Percentiles rank a stretch among this genome's conserved stretches.
These are phyloP conservation scores for Garra rufa DNA, from an alignment of 2,113 vertebrate species.

Conservation along the genomic window DNA sequence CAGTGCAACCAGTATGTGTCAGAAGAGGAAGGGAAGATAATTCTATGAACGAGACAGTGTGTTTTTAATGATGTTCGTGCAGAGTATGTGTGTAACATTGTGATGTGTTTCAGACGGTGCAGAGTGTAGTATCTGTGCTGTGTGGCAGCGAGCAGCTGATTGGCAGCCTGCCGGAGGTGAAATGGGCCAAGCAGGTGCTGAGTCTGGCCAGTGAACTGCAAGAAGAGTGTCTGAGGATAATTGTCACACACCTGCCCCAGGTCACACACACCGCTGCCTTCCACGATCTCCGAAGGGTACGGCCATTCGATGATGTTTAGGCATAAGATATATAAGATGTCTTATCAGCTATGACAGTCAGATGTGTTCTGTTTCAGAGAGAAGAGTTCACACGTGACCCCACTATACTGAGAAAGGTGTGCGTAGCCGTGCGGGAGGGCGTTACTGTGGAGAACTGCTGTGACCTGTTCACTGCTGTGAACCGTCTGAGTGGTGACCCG, in stretches of 20 bases:
- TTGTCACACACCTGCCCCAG: slow-evolving; percentile 81
- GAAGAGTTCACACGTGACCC: slow-evolving; percentile 90
- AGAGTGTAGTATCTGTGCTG: slow-evolving; percentile 83
- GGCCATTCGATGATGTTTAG: background rate
- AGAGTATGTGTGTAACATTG: background rate
- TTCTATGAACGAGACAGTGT: slow-evolving; percentile 1
- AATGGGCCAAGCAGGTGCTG: slow-evolving; percentile 86
- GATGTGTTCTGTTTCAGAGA: slow-evolving; percentile 74
- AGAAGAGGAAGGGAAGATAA: background rate
- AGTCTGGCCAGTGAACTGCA: slow-evolving; percentile 82
- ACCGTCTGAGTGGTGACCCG: slow-evolving; percentile 69
- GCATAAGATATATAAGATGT: background rate
- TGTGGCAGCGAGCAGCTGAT: slow-evolving; percentile 87
- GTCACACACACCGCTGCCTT: slow-evolving; percentile 83
- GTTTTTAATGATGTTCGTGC: background rate
- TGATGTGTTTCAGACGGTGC: slow-evolving; percentile 77
- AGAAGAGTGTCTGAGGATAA: slow-evolving; percentile 82
- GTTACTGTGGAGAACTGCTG: slow-evolving; percentile 90
- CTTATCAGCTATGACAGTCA: slow-evolving; percentile 25
- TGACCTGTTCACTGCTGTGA: slow-evolving; percentile 82
- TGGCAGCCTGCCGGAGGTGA: slow-evolving; percentile 87
- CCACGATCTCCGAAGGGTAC: slow-evolving; percentile 84
- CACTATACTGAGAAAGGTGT: slow-evolving; percentile 86
- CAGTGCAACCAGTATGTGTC: background rate
- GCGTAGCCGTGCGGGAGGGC: slow-evolving; percentile 82